Evolutionary conservation across 2,888 invertebrate species (phyloP), one percentile per base, ranked within the genome.

Genomic region (Thymelicus lineola): DNA sequence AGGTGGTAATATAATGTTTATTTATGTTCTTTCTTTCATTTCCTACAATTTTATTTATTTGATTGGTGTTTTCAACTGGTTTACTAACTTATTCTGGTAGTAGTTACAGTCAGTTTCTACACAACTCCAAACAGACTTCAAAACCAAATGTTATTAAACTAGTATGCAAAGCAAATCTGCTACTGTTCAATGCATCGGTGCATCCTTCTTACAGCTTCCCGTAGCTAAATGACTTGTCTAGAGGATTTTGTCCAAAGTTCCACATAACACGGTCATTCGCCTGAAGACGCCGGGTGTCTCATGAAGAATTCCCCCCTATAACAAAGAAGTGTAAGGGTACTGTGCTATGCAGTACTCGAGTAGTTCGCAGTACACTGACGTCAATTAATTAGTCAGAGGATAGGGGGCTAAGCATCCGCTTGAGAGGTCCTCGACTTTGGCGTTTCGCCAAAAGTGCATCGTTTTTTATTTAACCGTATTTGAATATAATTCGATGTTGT

Each of bases 361-460:
- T 14, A 36, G 42, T 42, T 35, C 48, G 71, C 50, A 65, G 68
- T 61, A 63, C 65, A 70, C 77, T 76, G 79, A 77, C 77, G 76
- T 76, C 80, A 81, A 80, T 81, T 81, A 80, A 80, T 80, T 77
- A 75, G 75, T 76, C 78, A 75, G 76, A 70, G 71, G 77, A 76
- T 74, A 75, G 74, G 76, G 74, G 70, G 72, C 60, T 69, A 73
- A 77, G 76, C 71, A 73, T 36, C 59, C 65, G 60, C 65, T 65
- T 50, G 42, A 46, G 38, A 48, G 20, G 50, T 59, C 66, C 59
- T 66, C 38, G 48, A 60, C 36, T 35, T 20, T 66, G 66, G 66
- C 66, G 36, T 50, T 48, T 66, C 36, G 66, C 66, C 66, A 71
- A 70, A 72, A 57, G 66, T 53, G 69, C 74, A 67, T 61, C 63